These are phyloP conservation scores for Caloenas nicobarica DNA, from an alignment of 2,113 vertebrate genomes.

Conservation along the genomic window DNA sequence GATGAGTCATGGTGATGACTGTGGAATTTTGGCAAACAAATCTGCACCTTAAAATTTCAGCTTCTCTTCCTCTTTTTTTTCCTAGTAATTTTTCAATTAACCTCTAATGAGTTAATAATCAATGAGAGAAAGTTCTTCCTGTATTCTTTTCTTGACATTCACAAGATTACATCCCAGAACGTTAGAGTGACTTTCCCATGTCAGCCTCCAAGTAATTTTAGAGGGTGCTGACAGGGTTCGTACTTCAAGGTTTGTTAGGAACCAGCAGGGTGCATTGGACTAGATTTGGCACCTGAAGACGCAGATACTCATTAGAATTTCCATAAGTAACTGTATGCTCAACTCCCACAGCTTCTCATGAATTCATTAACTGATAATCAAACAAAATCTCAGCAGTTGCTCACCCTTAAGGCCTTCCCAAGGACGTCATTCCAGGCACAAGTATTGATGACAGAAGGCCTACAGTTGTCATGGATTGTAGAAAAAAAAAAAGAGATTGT, in stretches of 20 bases:
- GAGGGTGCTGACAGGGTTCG: neutral
- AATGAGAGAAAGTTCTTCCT: neutral
- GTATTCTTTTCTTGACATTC: neutral
- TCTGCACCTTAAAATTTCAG: neutral
- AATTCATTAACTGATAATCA: neutral
- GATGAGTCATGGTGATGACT: neutral
- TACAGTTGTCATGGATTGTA: neutral
- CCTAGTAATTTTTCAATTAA: neutral
- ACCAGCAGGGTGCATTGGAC: neutral
- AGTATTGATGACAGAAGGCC: neutral
- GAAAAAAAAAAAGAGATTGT: neutral
- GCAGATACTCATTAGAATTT: neutral
- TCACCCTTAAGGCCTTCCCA: neutral
- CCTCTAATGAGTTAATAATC: neutral
- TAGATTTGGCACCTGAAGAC: neutral
- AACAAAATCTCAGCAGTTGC: neutral
- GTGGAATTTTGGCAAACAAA: neutral
- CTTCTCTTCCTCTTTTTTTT: neutral
- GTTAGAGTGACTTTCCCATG: neutral
- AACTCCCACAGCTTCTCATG: neutral
- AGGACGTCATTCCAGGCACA: neutral
- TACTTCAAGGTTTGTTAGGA: neutral
- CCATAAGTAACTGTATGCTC: neutral
- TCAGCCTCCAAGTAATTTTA: neutral
- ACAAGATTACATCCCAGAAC: neutral